Evolutionary conservation across 2,888 invertebrate genomes (phyloP), one percentile per base, ranked within the genome.

Genomic region (Pogonocherus hispidulus): DNA sequence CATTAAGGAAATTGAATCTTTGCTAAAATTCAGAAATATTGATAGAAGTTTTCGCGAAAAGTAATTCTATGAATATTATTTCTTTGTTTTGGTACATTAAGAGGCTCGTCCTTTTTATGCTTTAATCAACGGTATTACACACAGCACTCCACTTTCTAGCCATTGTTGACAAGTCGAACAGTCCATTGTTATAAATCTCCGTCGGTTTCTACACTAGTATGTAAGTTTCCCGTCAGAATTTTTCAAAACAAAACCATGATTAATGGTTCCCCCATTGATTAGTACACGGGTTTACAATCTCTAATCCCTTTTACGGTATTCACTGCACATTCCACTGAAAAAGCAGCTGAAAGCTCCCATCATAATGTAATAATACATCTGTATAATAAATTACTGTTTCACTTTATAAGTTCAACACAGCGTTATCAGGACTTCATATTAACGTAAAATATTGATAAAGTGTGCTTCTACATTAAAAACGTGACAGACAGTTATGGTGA

Each of bases 271-370:
- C 27, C 3, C n/a, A 52, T 52, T 52, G 52, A 52, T 52, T 52
- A 52, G 22, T 52, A 52, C 16, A 51, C 16, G 14, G 52, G 32
- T 32, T 52, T 35, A 18, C 52, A 52, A 19, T 18, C 32, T 52
- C 27, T 27, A 52, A 52, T 52, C 52, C 52, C 52, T 32, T 32
- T 52, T 52, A 52, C n/a, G 16, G 32, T 19, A 52, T 27, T 52
- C 52, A 9, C 20, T 11, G 11, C 52, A 52, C 32, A 32, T 52
- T 52, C 22, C 11, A 32, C 52, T 1, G 32, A 14, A 27, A 52
- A 52, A 52, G 19, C 18, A 9, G 32, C 6, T 18, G 52, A 52
- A 52, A 52, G 52, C 32, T 27, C 32, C 32, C 52, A 32, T 52
- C 52, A 52, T 0, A 19, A 14, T 23, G 23, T n/a, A 49, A 49